Percentiles rank a stretch among this genome's conserved stretches.
phyloP scores from a whole-genome alignment of 2,888 invertebrate species.

The Trypoxylon attenuatum region DNA sequence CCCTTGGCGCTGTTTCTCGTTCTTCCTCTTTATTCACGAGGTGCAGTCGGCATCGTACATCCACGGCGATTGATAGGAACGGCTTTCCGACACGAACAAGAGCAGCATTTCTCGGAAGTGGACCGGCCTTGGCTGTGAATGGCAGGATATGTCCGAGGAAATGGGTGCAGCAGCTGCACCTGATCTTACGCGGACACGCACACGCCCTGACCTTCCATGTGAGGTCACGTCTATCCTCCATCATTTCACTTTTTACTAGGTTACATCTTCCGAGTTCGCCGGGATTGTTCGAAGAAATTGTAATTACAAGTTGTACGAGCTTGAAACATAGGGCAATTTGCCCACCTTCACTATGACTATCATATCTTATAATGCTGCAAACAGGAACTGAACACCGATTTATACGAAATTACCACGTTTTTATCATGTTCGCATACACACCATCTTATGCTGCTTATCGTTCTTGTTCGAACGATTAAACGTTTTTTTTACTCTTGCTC shows the following conservation, averaged over 20 bases:
- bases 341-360: no score
- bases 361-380: no score
- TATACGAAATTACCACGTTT: no score
- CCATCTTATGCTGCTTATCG: no score
- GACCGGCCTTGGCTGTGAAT: slow-evolving; percentile 26
- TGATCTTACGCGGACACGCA: slow-evolving; percentile 31
- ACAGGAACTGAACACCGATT: no score
- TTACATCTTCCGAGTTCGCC: background rate
- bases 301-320: background rate
- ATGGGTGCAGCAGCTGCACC: slow-evolving; percentile 30
- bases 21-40: slow-evolving; percentile 16
- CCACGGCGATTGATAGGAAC: slow-evolving; percentile 15
- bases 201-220: slow-evolving; percentile 41
- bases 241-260: background rate
- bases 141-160: slow-evolving; percentile 13
- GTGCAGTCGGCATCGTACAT: background rate
- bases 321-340: no score
- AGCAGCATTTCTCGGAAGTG: slow-evolving; percentile 11
- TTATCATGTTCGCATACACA: no score
- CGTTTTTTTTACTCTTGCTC: no score
- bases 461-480: no score
- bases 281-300: background rate
- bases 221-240: slow-evolving; percentile 37
- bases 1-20: slow-evolving; percentile 19
- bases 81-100: slow-evolving; percentile 22